These are phyloP conservation scores for Liasis olivaceus DNA, from an alignment of 2,797 vertebrate genomes.

Conservation along the genomic window DNA sequence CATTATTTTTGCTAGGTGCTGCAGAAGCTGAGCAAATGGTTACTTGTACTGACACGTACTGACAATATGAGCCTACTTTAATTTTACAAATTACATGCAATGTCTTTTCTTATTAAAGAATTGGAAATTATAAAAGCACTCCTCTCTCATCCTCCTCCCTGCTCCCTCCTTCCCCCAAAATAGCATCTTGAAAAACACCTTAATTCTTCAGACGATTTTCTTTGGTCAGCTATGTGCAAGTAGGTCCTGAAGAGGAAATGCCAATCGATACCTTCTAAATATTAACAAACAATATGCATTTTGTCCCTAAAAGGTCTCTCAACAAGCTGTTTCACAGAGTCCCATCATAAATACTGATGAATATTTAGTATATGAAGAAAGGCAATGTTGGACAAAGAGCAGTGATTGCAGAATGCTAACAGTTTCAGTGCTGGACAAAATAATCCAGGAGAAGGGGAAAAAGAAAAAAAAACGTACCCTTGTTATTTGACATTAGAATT, in stretches of 20 bases:
- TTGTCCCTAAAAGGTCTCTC: constrained; percentile 65
- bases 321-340: constrained; percentile 66
- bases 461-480: constrained; percentile 60
- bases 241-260: constrained; percentile 64
- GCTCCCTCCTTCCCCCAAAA: constrained; percentile 10
- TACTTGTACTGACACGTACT: constrained; percentile 33
- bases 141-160: constrained; percentile 38
- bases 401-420: constrained; percentile 50
- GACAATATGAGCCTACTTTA: constrained; percentile 58
- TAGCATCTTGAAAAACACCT: constrained; percentile 59
- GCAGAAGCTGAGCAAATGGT: constrained; percentile 38
- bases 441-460: neutral
- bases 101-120: constrained; percentile 41
- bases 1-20: constrained; percentile 42
- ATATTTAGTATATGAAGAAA: constrained; percentile 63
- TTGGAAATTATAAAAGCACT: constrained; percentile 67
- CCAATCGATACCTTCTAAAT: constrained; percentile 70
- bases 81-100: constrained; percentile 59
- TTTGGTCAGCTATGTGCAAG: constrained; percentile 61
- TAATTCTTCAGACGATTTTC: constrained; percentile 68
- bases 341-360: constrained; percentile 68
- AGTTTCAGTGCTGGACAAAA: constrained; percentile 49
- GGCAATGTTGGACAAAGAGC: constrained; percentile 49
- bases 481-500: constrained; percentile 60
- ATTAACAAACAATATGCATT: constrained; percentile 52